A percentile compares a stretch with the other conserved stretches of the same genome.
Conservation (phyloP, 2,113 vertebrate species). For the Ciconia stormi region DNA sequence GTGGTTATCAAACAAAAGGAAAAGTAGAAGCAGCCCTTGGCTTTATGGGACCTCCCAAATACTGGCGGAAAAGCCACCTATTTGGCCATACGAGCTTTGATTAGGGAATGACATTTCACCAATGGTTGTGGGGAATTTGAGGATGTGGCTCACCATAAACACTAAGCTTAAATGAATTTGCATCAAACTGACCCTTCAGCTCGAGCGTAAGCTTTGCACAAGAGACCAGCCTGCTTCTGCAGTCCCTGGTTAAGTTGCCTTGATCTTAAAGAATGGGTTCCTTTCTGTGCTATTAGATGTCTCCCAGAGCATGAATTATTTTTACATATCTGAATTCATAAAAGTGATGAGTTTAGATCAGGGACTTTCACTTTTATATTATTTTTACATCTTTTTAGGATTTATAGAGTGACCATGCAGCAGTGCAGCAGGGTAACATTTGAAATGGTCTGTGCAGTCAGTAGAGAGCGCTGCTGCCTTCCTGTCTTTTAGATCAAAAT, state of each 20-base stretch:
- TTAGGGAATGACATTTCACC: not conserved
- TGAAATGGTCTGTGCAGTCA: rapidly evolving
- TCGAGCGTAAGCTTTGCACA: rapidly evolving
- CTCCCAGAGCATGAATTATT: not conserved
- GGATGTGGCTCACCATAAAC: not conserved
- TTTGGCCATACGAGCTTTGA: rapidly evolving
- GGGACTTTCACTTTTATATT: not conserved
- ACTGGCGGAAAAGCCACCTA: not conserved
- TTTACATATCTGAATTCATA: not conserved
- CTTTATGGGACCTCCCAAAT: not conserved
- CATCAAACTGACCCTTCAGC: not conserved
- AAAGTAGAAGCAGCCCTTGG: not conserved
- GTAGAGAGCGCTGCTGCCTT: not conserved
- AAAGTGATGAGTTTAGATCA: not conserved
- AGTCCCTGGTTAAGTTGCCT: not conserved
- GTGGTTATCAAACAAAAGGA: not conserved
- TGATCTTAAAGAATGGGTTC: rapidly evolving
- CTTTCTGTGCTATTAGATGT: not conserved
- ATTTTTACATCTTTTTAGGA: not conserved
- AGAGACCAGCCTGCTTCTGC: not conserved
- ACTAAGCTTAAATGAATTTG: rapidly evolving
- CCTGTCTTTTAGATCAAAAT: too few relatives aligned
- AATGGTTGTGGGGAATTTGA: not conserved
- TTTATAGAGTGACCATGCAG: not conserved
- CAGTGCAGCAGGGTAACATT: rapidly evolving